Evolutionary conservation across 2,888 invertebrate species (phyloP).

Genomic region (Atethmia centrago): DNA sequence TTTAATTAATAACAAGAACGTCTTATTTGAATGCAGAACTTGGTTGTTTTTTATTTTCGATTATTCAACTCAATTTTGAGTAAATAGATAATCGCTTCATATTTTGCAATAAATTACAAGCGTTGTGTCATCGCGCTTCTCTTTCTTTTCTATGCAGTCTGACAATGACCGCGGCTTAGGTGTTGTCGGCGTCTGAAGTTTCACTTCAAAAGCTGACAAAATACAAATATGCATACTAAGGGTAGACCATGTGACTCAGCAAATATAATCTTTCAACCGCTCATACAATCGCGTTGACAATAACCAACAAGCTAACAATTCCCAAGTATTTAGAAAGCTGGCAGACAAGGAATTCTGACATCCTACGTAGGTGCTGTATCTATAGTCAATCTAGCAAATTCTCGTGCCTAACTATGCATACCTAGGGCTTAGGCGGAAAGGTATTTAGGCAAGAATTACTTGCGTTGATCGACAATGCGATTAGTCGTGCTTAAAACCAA

Average conservation of each 20-base stretch:
- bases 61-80: too few relatives aligned
- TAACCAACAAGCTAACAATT: slow-evolving; percentile 9
- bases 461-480: slow-evolving; percentile 23
- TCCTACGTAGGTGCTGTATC: slow-evolving; percentile 33
- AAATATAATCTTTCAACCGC: slow-evolving; percentile 4
- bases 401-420: slow-evolving; percentile 34
- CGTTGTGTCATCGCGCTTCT: too few relatives aligned
- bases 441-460: slow-evolving; percentile 37
- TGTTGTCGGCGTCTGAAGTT: too few relatives aligned
- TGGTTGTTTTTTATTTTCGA: too few relatives aligned
- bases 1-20: too few relatives aligned
- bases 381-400: slow-evolving; percentile 44
- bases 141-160: too few relatives aligned
- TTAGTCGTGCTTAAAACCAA: slow-evolving; percentile 6
- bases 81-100: too few relatives aligned
- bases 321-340: slow-evolving; percentile 61
- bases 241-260: too few relatives aligned
- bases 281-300: slow-evolving; percentile 44
- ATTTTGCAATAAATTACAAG: too few relatives aligned
- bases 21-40: too few relatives aligned
- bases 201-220: neutral
- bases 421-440: slow-evolving; percentile 28
- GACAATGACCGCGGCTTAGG: too few relatives aligned
- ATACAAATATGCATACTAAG: neutral
- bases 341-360: slow-evolving; percentile 48